phyloP scores from a whole-genome alignment of 2,888 invertebrate genomes.

The Coelopa pilipes region DNA sequence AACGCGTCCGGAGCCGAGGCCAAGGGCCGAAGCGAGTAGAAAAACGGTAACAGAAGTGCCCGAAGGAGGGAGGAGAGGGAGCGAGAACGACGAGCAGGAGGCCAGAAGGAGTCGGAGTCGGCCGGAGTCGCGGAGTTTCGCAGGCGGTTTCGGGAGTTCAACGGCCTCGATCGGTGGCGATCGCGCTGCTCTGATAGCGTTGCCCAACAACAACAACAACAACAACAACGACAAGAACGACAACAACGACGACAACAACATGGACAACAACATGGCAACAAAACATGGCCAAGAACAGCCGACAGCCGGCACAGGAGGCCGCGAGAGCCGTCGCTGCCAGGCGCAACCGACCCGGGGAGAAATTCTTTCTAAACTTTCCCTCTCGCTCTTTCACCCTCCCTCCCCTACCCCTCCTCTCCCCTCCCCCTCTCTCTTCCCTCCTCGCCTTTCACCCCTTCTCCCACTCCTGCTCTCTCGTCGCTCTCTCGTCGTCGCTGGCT shows the following conservation, averaged over 20 bases:
- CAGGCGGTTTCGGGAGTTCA: constrained; percentile 24
- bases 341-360: background rate
- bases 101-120: no score
- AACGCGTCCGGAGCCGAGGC: background rate
- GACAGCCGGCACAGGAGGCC: background rate
- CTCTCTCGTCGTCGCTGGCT: no score
- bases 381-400: background rate
- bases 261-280: constrained; percentile 13
- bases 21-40: background rate
- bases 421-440: background rate
- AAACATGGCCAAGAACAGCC: constrained; percentile 19
- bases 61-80: background rate
- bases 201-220: constrained; percentile 20
- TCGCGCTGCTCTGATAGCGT: constrained; percentile 27
- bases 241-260: constrained; percentile 10
- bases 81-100: background rate
- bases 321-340: background rate
- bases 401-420: background rate
- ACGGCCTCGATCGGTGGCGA: constrained; percentile 29
- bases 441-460: no score
- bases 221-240: constrained; percentile 16
- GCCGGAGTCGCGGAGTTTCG: background rate
- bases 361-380: constrained; percentile 4
- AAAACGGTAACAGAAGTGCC: constrained; percentile 34
- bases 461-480: background rate